Percentiles rank a stretch among this genome's conserved stretches.
Evolutionary conservation across 2,113 vertebrate species (phyloP).

Genomic region (Tragulus kanchil): DNA sequence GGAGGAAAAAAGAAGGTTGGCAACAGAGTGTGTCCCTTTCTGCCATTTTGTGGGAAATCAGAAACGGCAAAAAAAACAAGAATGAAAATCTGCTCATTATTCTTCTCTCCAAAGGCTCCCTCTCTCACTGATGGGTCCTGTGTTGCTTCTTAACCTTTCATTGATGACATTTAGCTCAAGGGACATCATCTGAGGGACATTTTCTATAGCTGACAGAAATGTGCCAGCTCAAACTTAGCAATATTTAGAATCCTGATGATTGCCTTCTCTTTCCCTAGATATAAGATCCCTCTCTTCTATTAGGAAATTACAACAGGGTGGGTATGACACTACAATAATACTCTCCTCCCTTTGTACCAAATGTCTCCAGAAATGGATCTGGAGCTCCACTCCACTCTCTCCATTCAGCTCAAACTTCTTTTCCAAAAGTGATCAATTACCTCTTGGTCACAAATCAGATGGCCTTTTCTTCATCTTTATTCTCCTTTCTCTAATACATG

Average conservation of each 20-base stretch:
- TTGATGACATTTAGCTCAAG: not conserved
- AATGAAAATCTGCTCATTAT: constrained; percentile 44
- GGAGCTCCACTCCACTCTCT: not conserved
- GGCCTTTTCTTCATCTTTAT: not conserved
- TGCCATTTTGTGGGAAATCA: constrained; percentile 63
- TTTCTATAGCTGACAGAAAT: not conserved
- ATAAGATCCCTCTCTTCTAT: not conserved
- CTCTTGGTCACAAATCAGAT: not conserved
- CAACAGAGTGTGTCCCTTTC: constrained; percentile 32
- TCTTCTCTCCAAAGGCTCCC: constrained; percentile 48
- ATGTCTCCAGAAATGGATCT: not conserved
- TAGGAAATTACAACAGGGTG: not conserved
- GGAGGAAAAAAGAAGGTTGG: constrained; percentile 47
- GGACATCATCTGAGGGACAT: not conserved
- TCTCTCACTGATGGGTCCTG: not conserved
- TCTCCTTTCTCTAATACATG: not conserved
- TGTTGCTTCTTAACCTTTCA: constrained; percentile 20
- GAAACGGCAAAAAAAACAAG: constrained; percentile 24
- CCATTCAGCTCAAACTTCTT: not conserved
- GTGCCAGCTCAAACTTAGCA: not conserved
- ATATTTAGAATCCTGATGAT: not conserved
- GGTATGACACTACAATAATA: not conserved
- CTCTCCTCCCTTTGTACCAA: not conserved
- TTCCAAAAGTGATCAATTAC: not conserved
- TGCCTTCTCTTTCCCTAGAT: not conserved